phyloP scores from a whole-genome alignment of 2,113 vertebrate species.

The Anoura caudifer region DNA sequence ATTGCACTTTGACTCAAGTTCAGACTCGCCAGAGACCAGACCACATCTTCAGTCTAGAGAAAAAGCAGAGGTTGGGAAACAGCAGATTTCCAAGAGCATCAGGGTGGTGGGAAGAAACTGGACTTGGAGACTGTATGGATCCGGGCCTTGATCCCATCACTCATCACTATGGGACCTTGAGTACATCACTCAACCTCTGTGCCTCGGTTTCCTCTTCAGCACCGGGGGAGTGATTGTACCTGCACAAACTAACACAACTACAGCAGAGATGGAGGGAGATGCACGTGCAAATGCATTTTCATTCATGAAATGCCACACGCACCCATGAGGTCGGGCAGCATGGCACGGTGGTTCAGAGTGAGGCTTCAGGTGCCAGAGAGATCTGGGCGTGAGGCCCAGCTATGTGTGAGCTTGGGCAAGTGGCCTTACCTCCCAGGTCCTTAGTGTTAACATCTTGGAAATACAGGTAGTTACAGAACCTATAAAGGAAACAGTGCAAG shows the following conservation, averaged over 20 bases:
- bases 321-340: not conserved
- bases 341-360: not conserved
- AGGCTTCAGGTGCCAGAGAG: not conserved
- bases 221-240: not conserved
- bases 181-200: not conserved
- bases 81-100: not conserved
- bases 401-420: not conserved
- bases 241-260: not conserved
- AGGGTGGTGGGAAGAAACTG: not conserved
- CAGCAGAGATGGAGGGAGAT: not conserved
- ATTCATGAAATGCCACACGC: not conserved
- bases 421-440: not conserved
- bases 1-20: not conserved
- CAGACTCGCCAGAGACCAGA: not conserved
- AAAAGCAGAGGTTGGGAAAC: not conserved
- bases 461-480: not conserved
- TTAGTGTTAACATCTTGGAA: not conserved
- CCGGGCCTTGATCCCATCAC: not conserved
- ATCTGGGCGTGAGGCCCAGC: not conserved
- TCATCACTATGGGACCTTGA: no score
- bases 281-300: not conserved
- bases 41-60: not conserved
- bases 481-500: not conserved
- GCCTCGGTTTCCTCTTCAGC: not conserved
- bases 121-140: not conserved